A percentile compares a stretch with the other conserved stretches of the same genome.
phyloP scores from a whole-genome alignment of 2,888 invertebrate species.

The Cepaea hortensis region DNA sequence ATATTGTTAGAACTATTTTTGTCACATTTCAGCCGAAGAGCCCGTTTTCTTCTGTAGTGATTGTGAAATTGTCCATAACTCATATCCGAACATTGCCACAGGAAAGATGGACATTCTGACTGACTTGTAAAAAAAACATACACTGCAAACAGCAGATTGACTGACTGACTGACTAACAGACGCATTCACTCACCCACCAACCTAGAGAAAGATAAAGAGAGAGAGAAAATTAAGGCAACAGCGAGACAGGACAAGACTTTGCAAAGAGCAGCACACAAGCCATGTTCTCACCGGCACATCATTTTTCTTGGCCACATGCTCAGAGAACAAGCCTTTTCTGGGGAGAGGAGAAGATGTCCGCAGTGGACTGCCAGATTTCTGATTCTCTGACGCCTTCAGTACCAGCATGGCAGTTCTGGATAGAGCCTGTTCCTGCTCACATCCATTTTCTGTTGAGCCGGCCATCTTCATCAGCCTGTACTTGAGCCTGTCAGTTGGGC shows the following conservation, averaged over 20 bases:
- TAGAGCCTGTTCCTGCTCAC: slow-evolving; percentile 27
- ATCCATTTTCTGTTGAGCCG: slow-evolving; percentile 31
- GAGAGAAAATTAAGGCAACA: neutral
- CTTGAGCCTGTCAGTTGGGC: slow-evolving; percentile 18
- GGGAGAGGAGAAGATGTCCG: neutral
- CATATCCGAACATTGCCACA: no score
- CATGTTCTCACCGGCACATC: slow-evolving; percentile 29
- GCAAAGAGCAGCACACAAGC: no score
- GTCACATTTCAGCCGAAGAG: no score
- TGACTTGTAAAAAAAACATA: no score
- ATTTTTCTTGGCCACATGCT: slow-evolving; percentile 36
- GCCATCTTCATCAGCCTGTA: slow-evolving; percentile 40
- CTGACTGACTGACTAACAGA: no score
- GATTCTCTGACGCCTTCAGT: slow-evolving; percentile 37
- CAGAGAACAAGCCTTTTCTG: slow-evolving; percentile 34
- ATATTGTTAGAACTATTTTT: no score
- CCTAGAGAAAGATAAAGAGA: neutral
- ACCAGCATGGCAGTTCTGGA: slow-evolving; percentile 42
- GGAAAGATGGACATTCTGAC: no score
- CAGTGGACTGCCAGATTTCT: neutral
- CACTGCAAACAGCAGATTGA: no score
- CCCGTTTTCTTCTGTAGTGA: no score
- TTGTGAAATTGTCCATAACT: no score
- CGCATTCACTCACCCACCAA: no score
- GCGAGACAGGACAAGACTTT: neutral